phyloP scores from a whole-genome alignment of 2,797 vertebrate genomes.

The Podargus strigoides region DNA sequence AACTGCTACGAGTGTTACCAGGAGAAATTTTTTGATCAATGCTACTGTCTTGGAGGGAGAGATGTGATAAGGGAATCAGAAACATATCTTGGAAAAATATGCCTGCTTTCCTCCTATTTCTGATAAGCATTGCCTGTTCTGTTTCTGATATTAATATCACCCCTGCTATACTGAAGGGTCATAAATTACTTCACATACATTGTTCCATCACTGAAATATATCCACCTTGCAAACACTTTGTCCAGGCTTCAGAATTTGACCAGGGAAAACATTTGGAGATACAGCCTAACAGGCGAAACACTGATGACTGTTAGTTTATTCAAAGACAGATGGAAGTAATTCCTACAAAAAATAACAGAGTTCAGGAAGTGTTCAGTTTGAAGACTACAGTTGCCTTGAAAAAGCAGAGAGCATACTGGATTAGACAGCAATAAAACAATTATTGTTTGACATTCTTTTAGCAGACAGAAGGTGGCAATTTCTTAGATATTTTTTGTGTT shows the following conservation, averaged over 20 bases:
- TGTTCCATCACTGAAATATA: neutral
- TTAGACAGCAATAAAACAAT: conserved; percentile 21
- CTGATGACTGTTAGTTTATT: neutral
- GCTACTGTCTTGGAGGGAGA: neutral
- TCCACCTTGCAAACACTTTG: neutral
- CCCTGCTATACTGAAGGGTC: neutral
- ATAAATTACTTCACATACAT: neutral
- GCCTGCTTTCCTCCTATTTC: neutral
- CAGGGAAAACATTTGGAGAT: neutral
- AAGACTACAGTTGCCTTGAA: neutral
- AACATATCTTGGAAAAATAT: neutral
- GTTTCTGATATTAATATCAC: neutral
- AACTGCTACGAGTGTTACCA: neutral
- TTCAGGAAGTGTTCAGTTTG: conserved; percentile 1
- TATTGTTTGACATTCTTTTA: conserved; percentile 22
- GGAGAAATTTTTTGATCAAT: neutral
- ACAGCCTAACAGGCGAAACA: neutral
- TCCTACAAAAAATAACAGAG: neutral
- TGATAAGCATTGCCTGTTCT: neutral
- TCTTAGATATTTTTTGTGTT: conserved; percentile 33
- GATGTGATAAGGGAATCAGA: neutral
- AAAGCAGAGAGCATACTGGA: conserved; percentile 5
- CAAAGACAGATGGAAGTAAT: conserved; percentile 35
- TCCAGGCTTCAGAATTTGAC: neutral
- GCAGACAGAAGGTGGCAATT: conserved; percentile 51